Conservation (phyloP, 2,888 invertebrate species). For the Calliscelio sp. region DNA sequence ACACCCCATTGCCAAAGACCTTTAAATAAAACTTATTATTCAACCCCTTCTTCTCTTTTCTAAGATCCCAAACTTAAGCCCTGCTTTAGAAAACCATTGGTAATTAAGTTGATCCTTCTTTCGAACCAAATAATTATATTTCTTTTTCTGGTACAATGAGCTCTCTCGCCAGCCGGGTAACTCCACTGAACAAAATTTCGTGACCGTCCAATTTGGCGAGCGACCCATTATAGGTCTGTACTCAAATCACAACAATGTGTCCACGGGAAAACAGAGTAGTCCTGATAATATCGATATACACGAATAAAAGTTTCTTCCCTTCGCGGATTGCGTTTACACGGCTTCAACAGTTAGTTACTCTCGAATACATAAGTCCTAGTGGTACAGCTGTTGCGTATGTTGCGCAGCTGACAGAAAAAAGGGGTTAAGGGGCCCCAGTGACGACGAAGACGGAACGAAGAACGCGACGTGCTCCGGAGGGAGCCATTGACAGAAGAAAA, state of each 20-base stretch:
- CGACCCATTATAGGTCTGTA: conserved; percentile 56
- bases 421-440: conserved; percentile 84
- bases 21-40: no score
- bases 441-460: conserved; percentile 74
- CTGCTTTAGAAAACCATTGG: not conserved
- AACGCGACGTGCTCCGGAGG: conserved; percentile 69
- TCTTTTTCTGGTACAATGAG: conserved; percentile 45
- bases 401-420: conserved; percentile 85
- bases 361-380: conserved; percentile 73
- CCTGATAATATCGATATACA: conserved; percentile 70
- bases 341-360: conserved; percentile 72
- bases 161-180: conserved; percentile 26
- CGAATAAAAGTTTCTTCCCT: conserved; percentile 71
- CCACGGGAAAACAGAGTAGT: conserved; percentile 64
- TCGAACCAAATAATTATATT: conserved; percentile 50
- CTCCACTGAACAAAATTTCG: conserved; percentile 55
- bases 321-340: conserved; percentile 68
- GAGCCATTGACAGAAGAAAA: conserved; percentile 70
- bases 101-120: conserved; percentile 53
- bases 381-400: conserved; percentile 83
- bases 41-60: no score
- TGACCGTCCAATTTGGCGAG: conserved; percentile 59
- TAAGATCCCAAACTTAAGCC: not conserved
- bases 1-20: no score
- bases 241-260: conserved; percentile 71